These are phyloP conservation scores for Malurus splendens DNA, from an alignment of 2,797 vertebrate species.

Conservation along the genomic window DNA sequence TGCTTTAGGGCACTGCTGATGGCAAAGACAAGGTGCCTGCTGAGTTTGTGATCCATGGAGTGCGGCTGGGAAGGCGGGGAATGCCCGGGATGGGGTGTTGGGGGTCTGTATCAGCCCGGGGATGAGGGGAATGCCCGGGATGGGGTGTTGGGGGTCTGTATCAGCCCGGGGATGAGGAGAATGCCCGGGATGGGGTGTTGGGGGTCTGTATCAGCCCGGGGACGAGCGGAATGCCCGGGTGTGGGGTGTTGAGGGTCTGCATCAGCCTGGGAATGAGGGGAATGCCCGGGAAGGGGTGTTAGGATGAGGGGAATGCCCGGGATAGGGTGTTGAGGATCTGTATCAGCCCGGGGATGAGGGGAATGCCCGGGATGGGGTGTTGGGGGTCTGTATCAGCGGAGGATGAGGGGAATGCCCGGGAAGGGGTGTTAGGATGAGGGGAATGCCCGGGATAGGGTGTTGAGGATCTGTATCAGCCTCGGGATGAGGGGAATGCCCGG, in stretches of 20 bases:
- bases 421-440: too few species aligned
- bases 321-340: neutral
- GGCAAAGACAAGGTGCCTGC: neutral
- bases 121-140: neutral
- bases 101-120: accelerated
- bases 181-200: accelerated
- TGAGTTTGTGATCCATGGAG: too few species aligned
- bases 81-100: accelerated
- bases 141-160: too few species aligned
- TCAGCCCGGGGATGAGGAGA: accelerated
- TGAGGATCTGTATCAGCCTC: too few species aligned
- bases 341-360: neutral
- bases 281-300: accelerated
- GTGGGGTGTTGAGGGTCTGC: neutral
- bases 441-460: too few species aligned
- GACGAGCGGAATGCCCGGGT: neutral
- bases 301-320: too few species aligned
- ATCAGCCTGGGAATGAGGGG: neutral
- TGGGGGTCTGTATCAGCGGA: too few species aligned
- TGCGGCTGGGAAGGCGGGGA: too few species aligned
- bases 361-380: accelerated
- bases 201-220: accelerated
- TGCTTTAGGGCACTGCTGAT: neutral
- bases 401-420: too few species aligned
- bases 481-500: too few species aligned